These are phyloP conservation scores for Panagrolaimus sp. DNA, from an alignment of 1,140 invertebrate species.

Conservation along the genomic window DNA sequence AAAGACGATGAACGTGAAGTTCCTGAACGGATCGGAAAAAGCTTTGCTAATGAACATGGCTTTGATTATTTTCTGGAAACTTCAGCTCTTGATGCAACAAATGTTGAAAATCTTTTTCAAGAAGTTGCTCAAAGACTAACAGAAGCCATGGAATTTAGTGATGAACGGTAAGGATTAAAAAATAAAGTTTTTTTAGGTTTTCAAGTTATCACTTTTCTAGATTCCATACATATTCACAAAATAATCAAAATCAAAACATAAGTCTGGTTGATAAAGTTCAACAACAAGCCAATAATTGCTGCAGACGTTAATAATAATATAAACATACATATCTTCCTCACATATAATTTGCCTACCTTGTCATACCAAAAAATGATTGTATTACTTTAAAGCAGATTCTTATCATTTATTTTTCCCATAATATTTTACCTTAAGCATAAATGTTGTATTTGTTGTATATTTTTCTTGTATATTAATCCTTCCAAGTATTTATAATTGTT, in stretches of 20 bases:
- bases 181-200: too few relatives aligned
- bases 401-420: too few relatives aligned
- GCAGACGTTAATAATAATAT: conserved; percentile 9
- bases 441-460: too few relatives aligned
- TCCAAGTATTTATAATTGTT: background rate
- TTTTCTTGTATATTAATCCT: too few relatives aligned
- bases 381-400: background rate
- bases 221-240: conserved; percentile 17
- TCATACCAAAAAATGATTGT: too few relatives aligned
- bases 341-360: too few relatives aligned
- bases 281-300: conserved; percentile 30
- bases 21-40: conserved; percentile 50
- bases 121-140: conserved; percentile 52
- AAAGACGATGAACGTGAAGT: conserved; percentile 57
- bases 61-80: conserved; percentile 58
- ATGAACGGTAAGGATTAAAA: conserved; percentile 51
- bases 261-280: conserved; percentile 32
- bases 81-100: conserved; percentile 53
- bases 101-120: conserved; percentile 56
- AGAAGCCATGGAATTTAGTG: conserved; percentile 55
- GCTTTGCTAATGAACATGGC: conserved; percentile 52
- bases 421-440: too few relatives aligned
- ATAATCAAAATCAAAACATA: conserved; percentile 15
- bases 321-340: too few relatives aligned
- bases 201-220: conserved; percentile 19